Base-by-base conservation (phyloP, 2,888 invertebrate genomes). In the Atethmia centrago region DNA sequence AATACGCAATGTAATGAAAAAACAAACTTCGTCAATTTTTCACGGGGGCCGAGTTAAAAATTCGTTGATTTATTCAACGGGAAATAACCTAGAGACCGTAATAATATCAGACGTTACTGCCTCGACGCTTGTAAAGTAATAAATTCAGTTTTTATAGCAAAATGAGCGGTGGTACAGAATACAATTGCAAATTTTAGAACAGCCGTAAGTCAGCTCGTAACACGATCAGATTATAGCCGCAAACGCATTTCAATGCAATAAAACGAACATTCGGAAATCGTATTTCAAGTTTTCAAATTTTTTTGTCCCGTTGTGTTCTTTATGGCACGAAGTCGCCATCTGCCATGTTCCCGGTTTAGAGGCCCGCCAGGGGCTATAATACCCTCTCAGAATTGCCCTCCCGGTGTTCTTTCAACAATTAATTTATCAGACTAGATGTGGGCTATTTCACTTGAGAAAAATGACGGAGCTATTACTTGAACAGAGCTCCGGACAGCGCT, bases 151-250 rank as follows among this genome's bases (percentile, higher is more conserved):
- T 87, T 88, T 88, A 88, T 85, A 83, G 79, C 87, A 79, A 87
- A 87, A 88, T 87, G 88, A 87, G 85, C 77, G 85, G 86, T 85
- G 84, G 83, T 90, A 88, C 91, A 87, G 87, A 87, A 90, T 90
- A 90, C 88, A 87, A 90, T 89, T 89, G 88, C 89, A 89, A 92
- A 92, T 92, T 92, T 90, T 89, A 90, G 90, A 90, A 90, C 88
- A 88, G 88, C 86, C 79, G 79, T 77, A n/a, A n/a, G n/a, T n/a
- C n/a, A n/a, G 86, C 86, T 89, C 89, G 89, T 94, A 94, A 94
- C 94, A 88, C 92, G 91, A 94, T 94, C 92, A 90, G 90, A 93
- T 93, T 92, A 94, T 91, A 89, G 93, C 92, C 92, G 88, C 92
- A 90, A 89, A 92, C 93, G 93, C 92, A 93, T 93, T 93, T 92